Percentiles rank a stretch among this genome's conserved stretches.
These are phyloP conservation scores for Pao palembangensis DNA, from an alignment of 2,113 vertebrate genomes.

Conservation along the genomic window DNA sequence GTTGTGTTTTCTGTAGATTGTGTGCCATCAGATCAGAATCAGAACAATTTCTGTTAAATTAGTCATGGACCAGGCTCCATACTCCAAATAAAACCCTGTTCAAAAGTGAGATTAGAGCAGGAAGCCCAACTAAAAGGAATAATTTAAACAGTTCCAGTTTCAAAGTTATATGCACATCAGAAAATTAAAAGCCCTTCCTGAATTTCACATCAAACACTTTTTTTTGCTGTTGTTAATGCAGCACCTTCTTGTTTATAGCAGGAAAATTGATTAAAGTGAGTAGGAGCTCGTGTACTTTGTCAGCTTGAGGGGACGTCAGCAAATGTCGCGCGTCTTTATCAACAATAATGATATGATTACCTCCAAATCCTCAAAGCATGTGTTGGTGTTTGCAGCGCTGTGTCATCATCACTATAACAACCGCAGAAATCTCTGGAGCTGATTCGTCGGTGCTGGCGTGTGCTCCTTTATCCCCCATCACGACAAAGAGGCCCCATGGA, in stretches of 20 bases:
- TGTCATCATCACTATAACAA: constrained; percentile 49
- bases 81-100: too few species aligned
- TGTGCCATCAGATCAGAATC: too few species aligned
- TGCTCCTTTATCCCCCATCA: constrained; percentile 31
- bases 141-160: neutral
- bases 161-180: constrained; percentile 8
- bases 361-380: constrained; percentile 52
- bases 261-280: constrained; percentile 64
- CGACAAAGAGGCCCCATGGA: constrained; percentile 26
- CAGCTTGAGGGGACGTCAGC: constrained; percentile 48
- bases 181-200: constrained; percentile 53
- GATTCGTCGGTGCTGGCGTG: constrained; percentile 24
- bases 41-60: too few species aligned
- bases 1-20: too few species aligned
- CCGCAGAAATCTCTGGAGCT: constrained; percentile 39
- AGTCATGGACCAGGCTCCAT: neutral
- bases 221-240: too few species aligned
- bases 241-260: constrained; percentile 7
- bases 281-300: constrained; percentile 41
- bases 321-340: constrained; percentile 62
- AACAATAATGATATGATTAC: constrained; percentile 56
- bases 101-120: too few species aligned
- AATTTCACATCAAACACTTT: too few species aligned
- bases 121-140: neutral
- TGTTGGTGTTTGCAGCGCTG: constrained; percentile 59